These are phyloP conservation scores for Pegoplata infirma DNA, from an alignment of 2,888 invertebrate genomes.

Conservation along the genomic window DNA sequence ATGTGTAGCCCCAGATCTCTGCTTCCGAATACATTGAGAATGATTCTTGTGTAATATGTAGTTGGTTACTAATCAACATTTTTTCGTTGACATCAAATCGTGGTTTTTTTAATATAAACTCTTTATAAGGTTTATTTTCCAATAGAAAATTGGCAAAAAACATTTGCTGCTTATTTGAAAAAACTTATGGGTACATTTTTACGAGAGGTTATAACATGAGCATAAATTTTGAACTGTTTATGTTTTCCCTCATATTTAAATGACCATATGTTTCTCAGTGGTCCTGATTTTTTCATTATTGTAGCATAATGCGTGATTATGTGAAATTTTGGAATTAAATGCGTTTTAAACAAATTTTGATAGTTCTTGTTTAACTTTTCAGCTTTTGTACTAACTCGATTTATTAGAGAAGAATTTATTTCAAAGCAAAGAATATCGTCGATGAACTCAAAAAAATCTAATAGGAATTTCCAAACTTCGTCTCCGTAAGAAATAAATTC, in stretches of 20 bases:
- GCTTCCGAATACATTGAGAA: too few relatives aligned
- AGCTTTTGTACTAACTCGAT: not conserved
- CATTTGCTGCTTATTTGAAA: too few relatives aligned
- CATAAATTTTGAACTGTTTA: constrained; percentile 17
- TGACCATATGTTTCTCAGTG: constrained; percentile 5
- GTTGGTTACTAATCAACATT: too few relatives aligned
- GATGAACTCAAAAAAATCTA: constrained; percentile 3
- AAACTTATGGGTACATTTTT: too few relatives aligned
- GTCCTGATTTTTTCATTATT: not conserved
- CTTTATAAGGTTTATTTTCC: too few relatives aligned
- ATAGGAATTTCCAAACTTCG: not conserved
- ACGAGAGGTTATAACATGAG: constrained; percentile 13
- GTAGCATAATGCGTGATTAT: not conserved
- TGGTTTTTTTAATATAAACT: too few relatives aligned
- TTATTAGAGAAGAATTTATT: not conserved
- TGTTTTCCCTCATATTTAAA: constrained; percentile 28
- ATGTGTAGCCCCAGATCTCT: too few relatives aligned
- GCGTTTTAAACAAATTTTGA: not conserved
- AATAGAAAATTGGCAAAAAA: too few relatives aligned
- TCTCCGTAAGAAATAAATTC: not conserved
- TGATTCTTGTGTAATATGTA: too few relatives aligned
- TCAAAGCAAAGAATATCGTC: constrained; percentile 2
- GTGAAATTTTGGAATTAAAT: not conserved
- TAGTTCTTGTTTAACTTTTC: not conserved
- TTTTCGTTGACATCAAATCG: too few relatives aligned